Conservation (phyloP, 2,888 invertebrate genomes). For the Sycophila texana region DNA sequence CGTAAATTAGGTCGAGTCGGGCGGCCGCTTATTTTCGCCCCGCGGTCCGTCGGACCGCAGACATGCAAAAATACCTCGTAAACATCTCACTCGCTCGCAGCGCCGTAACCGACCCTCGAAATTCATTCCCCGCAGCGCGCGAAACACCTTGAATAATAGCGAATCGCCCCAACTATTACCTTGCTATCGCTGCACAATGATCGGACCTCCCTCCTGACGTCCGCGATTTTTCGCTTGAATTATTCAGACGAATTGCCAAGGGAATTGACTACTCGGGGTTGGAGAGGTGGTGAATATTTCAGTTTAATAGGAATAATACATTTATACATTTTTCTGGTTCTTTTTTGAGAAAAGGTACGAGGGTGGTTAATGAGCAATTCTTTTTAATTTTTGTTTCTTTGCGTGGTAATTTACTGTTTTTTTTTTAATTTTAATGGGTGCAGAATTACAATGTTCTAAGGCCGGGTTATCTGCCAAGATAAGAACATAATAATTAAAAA, state of each 20-base stretch:
- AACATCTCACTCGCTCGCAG: constrained; percentile 29
- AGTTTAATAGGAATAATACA: neutral
- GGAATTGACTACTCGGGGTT: neutral
- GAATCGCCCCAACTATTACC: neutral
- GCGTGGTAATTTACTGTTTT: too few relatives aligned
- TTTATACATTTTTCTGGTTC: too few relatives aligned
- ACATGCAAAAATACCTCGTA: constrained; percentile 51
- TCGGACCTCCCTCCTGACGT: too few relatives aligned
- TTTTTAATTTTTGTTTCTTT: too few relatives aligned
- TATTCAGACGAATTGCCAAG: neutral
- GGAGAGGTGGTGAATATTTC: neutral
- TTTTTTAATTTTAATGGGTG: too few relatives aligned
- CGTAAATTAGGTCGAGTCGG: constrained; percentile 47
- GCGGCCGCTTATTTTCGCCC: constrained; percentile 42
- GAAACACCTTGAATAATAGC: constrained; percentile 34
- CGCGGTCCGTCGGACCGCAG: constrained; percentile 22
- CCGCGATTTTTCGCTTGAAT: neutral
- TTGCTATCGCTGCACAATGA: neutral
- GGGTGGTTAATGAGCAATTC: too few relatives aligned
- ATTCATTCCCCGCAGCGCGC: neutral
- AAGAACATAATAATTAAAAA: too few relatives aligned
- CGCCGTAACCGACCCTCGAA: constrained; percentile 10
- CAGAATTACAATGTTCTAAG: too few relatives aligned
- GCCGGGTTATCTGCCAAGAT: too few relatives aligned
- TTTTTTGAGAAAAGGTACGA: too few relatives aligned